Evolutionary conservation across 2,888 invertebrate genomes (phyloP).

Genomic region (Lucinisca nassula): DNA sequence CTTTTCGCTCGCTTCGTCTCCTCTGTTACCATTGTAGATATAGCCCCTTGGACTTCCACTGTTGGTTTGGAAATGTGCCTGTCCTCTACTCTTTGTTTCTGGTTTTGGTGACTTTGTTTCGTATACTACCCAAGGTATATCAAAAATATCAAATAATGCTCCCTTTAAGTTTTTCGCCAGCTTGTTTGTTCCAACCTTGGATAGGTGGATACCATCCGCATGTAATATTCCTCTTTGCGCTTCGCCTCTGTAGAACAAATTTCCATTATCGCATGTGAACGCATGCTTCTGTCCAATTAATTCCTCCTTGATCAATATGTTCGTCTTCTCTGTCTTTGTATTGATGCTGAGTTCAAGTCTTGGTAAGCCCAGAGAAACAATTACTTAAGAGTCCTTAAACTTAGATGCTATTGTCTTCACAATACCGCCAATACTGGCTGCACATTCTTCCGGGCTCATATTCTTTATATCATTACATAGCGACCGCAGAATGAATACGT

Average conservation of each 20-base stretch:
- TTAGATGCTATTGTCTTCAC: not conserved
- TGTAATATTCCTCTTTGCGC: not conserved
- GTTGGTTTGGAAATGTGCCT: no score
- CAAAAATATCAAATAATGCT: not conserved
- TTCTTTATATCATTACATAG: not conserved
- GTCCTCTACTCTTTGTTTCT: no score
- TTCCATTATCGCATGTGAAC: not conserved
- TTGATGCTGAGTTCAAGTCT: not conserved
- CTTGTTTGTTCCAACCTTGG: not conserved
- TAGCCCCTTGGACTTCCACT: no score
- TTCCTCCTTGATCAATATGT: not conserved
- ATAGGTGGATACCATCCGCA: not conserved
- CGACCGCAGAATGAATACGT: not conserved
- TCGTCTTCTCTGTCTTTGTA: not conserved
- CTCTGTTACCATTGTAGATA: no score
- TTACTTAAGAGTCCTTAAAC: not conserved
- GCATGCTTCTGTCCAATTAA: not conserved
- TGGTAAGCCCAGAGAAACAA: not conserved
- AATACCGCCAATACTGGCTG: not conserved
- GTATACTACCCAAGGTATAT: no score
- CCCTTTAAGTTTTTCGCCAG: not conserved
- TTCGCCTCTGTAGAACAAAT: not conserved
- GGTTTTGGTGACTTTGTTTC: no score
- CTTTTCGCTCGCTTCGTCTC: no score
- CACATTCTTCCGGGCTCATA: not conserved